Conservation (phyloP, 2,797 vertebrate species). For the Acridotheres tristis region DNA sequence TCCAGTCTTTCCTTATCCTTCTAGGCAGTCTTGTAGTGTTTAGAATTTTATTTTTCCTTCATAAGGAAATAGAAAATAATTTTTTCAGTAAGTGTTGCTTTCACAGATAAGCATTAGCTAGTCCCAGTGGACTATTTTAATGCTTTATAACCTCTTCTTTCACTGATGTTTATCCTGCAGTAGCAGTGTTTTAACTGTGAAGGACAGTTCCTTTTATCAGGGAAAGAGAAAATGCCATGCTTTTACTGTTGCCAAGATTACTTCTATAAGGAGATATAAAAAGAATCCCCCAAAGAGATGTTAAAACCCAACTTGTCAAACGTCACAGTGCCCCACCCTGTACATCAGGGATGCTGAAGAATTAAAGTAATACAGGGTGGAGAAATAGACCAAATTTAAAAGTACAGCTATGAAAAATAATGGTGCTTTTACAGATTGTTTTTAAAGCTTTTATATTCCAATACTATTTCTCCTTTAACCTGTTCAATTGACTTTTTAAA, state of each 20-base stretch:
- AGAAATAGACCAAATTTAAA: background rate
- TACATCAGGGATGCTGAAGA: background rate
- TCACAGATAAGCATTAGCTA: background rate
- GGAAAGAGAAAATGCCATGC: background rate
- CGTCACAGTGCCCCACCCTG: background rate
- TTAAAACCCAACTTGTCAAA: background rate
- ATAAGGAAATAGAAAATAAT: background rate
- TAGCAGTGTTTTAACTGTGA: background rate
- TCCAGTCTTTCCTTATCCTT: background rate
- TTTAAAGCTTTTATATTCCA: background rate
- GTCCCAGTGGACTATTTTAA: background rate
- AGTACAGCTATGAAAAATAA: background rate
- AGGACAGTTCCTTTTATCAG: background rate
- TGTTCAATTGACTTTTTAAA: background rate
- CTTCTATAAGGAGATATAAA: conserved; percentile 24
- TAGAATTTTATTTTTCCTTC: background rate
- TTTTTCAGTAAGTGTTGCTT: background rate
- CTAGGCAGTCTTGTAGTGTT: background rate
- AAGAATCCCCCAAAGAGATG: background rate
- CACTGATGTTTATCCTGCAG: background rate
- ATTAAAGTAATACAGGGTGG: background rate
- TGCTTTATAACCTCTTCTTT: background rate
- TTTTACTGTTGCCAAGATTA: conserved; percentile 15
- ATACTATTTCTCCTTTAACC: background rate
- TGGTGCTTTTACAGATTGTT: background rate